Conservation (phyloP, 1,140 invertebrate genomes). For the Aphaenogaster floridana region DNA sequence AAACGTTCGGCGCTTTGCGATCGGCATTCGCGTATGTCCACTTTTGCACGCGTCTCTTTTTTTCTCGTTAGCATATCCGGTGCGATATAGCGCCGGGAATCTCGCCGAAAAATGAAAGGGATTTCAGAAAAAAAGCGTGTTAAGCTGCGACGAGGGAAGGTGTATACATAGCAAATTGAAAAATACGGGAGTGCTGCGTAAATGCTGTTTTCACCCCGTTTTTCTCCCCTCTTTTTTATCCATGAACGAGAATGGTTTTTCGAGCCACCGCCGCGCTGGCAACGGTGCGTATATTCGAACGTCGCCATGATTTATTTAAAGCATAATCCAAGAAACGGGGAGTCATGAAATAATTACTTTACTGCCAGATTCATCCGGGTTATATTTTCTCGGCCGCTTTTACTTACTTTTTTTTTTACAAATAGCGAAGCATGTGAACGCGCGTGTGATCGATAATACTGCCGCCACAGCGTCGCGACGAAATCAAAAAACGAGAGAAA, state of each 20-base stretch:
- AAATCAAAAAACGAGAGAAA: constrained; percentile 23
- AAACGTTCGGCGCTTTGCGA: constrained; percentile 19
- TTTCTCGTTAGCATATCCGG: constrained; percentile 52
- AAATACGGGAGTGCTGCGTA: constrained; percentile 61
- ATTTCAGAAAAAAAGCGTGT: constrained; percentile 58
- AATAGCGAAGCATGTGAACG: constrained; percentile 7
- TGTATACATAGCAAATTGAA: constrained; percentile 63
- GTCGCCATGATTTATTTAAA: constrained; percentile 59
- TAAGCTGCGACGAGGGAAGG: constrained; percentile 54
- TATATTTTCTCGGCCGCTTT: constrained; percentile 43
- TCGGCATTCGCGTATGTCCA: constrained; percentile 30
- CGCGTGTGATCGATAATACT: constrained; percentile 15
- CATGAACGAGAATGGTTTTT: constrained; percentile 42
- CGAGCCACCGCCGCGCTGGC: constrained; percentile 8
- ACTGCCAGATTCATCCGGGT: constrained; percentile 42
- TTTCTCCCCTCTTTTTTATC: constrained; percentile 38
- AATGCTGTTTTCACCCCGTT: constrained; percentile 56
- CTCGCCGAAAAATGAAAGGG: constrained; percentile 58
- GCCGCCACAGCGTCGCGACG: background rate
- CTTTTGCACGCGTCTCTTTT: constrained; percentile 12
- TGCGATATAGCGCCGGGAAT: background rate
- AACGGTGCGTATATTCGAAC: constrained; percentile 45
- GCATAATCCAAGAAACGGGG: constrained; percentile 59
- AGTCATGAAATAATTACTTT: constrained; percentile 61
- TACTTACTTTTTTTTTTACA: background rate